These are phyloP conservation scores for Echiichthys vipera DNA, from an alignment of 2,797 vertebrate species.

Conservation along the genomic window DNA sequence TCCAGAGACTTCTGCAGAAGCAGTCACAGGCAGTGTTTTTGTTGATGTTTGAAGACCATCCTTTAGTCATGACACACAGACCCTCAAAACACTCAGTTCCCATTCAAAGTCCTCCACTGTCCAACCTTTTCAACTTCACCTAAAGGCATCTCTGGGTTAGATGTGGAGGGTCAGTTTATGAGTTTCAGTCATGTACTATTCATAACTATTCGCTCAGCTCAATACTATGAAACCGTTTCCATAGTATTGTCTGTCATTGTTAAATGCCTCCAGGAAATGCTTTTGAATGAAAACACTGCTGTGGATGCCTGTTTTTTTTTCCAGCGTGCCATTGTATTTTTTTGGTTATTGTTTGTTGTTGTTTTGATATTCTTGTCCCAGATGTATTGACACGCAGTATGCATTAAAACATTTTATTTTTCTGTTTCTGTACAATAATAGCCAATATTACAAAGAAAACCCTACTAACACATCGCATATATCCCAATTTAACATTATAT, in stretches of 20 bases:
- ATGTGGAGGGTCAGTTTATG: conserved; percentile 14
- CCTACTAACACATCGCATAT: not conserved
- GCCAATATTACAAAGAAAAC: not conserved
- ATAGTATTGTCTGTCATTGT: not conserved
- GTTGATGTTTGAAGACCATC: conserved; percentile 26
- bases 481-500: not conserved
- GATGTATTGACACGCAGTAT: not conserved
- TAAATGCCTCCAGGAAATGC: conserved; percentile 7
- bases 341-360: not conserved
- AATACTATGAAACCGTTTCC: not conserved
- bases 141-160: not conserved
- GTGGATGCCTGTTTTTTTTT: not conserved
- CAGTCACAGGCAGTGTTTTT: conserved; percentile 5
- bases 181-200: conserved; percentile 23
- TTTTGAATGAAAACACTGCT: conserved; percentile 6
- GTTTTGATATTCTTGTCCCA: not conserved
- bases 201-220: not conserved
- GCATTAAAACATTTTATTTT: not conserved
- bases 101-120: conserved; percentile 7
- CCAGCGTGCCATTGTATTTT: not conserved
- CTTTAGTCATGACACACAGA: conserved; percentile 17
- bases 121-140: conserved; percentile 23
- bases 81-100: not conserved
- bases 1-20: conserved; percentile 25
- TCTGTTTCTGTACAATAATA: not conserved